These are phyloP conservation scores for Himalopsyche anomala DNA, from an alignment of 2,888 invertebrate genomes.

Conservation along the genomic window DNA sequence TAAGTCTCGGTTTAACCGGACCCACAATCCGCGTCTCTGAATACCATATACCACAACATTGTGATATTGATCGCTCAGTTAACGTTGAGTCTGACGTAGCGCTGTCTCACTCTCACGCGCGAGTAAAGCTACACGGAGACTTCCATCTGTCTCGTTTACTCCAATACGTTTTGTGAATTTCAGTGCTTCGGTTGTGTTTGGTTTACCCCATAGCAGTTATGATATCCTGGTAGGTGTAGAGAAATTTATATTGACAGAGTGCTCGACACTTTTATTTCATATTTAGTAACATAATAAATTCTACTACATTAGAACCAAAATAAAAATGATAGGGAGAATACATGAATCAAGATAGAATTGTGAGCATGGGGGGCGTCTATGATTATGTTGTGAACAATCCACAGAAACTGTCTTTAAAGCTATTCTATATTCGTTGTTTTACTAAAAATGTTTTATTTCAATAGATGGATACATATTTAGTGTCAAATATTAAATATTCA, in stretches of 20 bases:
- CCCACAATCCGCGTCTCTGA: conserved; percentile 56
- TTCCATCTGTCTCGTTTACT: not conserved
- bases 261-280: not conserved
- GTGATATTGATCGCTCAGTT: conserved; percentile 66
- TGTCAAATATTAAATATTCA: too few relatives aligned
- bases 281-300: too few relatives aligned
- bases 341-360: too few relatives aligned
- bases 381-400: too few relatives aligned
- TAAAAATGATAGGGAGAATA: too few relatives aligned
- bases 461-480: too few relatives aligned
- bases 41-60: conserved; percentile 65
- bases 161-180: conserved; percentile 8
- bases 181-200: conserved; percentile 44
- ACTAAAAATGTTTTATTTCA: too few relatives aligned
- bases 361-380: too few relatives aligned
- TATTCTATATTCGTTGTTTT: too few relatives aligned
- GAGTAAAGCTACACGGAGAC: not conserved
- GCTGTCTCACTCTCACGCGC: conserved; percentile 56
- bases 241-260: conserved; percentile 46
- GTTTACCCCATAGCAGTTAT: conserved; percentile 57
- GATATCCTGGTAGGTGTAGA: conserved; percentile 55
- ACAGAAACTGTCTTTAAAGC: too few relatives aligned
- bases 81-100: conserved; percentile 60
- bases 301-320: too few relatives aligned
- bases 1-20: conserved; percentile 44